These are phyloP conservation scores for Drosophila yakuba DNA, from an alignment of 1,140 invertebrate genomes.

Conservation along the genomic window DNA sequence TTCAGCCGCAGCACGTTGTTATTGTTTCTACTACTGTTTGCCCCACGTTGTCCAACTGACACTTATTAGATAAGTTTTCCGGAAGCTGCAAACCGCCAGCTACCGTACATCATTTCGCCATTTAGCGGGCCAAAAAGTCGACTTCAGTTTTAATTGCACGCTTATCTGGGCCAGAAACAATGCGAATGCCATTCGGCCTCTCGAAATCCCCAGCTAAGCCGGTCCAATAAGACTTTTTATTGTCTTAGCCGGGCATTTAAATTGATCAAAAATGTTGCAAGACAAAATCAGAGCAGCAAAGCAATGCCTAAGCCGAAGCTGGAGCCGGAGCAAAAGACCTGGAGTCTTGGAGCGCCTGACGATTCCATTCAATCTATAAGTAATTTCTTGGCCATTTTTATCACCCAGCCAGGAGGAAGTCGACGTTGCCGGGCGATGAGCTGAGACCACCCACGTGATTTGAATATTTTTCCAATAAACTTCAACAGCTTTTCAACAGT, in stretches of 20 bases:
- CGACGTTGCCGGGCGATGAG: constrained; percentile 51
- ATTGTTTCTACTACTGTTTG: not conserved
- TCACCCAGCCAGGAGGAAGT: constrained; percentile 49
- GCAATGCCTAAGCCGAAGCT: constrained; percentile 3
- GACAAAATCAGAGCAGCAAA: constrained; percentile 10
- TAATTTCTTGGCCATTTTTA: constrained; percentile 78
- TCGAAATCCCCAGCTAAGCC: constrained; percentile 62
- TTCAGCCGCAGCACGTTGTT: constrained; percentile 64
- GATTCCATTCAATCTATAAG: constrained; percentile 82
- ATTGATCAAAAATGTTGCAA: constrained; percentile 73
- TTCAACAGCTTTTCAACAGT: constrained; percentile 82
- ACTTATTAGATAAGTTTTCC: constrained; percentile 79
- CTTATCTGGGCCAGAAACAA: constrained; percentile 57
- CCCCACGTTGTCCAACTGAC: constrained; percentile 55
- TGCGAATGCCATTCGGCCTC: constrained; percentile 23
- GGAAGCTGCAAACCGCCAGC: not conserved
- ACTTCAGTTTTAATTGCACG: constrained; percentile 70
- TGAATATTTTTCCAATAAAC: constrained; percentile 84
- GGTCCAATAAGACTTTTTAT: constrained; percentile 68
- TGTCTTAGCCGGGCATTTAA: constrained; percentile 77
- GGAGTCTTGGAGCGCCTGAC: constrained; percentile 41
- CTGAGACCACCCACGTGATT: constrained; percentile 82
- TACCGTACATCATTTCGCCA: constrained; percentile 68
- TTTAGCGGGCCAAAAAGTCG: constrained; percentile 25
- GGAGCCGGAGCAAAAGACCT: constrained; percentile 3